Conservation (phyloP, 2,797 vertebrate species). For the Zonotrichia albicollis region DNA sequence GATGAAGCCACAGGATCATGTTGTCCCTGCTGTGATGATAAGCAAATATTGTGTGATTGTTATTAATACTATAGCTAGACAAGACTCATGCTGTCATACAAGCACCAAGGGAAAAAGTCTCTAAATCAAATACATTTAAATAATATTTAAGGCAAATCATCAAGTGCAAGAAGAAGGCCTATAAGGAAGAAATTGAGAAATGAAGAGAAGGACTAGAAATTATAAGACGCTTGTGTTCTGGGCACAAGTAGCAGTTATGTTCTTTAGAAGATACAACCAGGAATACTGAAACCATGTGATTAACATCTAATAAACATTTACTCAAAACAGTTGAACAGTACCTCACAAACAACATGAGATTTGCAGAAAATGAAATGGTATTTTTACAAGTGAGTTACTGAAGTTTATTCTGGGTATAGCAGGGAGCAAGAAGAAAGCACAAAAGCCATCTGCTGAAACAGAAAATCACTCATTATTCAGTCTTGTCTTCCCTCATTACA, state of each 20-base stretch:
- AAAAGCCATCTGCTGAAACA: background rate
- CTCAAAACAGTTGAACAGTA: background rate
- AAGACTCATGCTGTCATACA: background rate
- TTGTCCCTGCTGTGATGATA: background rate
- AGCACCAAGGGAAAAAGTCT: background rate
- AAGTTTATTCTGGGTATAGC: background rate
- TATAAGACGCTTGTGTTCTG: background rate
- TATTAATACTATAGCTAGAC: background rate
- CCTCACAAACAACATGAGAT: background rate
- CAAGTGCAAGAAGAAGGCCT: background rate
- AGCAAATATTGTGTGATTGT: background rate
- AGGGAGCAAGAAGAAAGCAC: background rate
- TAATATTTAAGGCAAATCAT: background rate
- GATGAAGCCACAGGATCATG: background rate
- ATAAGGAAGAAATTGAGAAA: background rate
- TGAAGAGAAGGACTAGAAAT: background rate
- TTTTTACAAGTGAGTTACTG: background rate
- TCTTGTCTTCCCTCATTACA: background rate
- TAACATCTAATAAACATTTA: constrained; percentile 1
- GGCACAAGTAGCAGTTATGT: background rate
- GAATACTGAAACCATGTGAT: background rate
- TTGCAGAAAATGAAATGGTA: background rate
- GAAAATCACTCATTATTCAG: background rate
- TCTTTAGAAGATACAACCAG: background rate
- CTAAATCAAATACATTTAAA: background rate